Base-by-base conservation (phyloP, 2,797 vertebrate species). In the Enteromius fasciolatus region DNA sequence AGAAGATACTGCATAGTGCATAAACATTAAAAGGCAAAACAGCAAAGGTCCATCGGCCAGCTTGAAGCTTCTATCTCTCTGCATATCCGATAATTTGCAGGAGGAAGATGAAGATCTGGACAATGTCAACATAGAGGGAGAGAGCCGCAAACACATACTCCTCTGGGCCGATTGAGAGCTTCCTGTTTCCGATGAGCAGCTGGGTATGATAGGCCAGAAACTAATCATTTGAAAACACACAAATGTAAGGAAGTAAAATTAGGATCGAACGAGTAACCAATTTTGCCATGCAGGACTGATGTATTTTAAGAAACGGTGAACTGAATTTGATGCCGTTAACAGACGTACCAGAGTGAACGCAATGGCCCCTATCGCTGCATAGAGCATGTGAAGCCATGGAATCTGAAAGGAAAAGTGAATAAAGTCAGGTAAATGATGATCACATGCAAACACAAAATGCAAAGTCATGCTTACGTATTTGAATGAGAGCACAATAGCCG, bases 181-280 rank as follows among this genome's bases (percentile, higher is more conserved):
- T 97, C 90, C 97, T 93, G 93, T 99, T 99, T 6, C 98, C 98
- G 66, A 99, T 94, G 81, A 99, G 94, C 74, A 99, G 91, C 89
- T 99, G 98, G 0, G 98, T 99, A 91, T 99, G 97, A 11, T 97
- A 98, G 0, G 97, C 98, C 76, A 99, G 93, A 89, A 99, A 99
- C 98, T 99, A 87, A 2, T 78, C 70, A 54, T 46, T 33, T 31
- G 20, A 66, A 80, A 41, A n/a, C n/a, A 85, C 12, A 78, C 25
- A 81, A 18, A 81, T 1, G 1, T 15, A 76, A 76, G 31, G 5
- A n/a, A 46, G 9, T 10, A 1, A 57, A 46, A 54, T 48, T 70
- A 41, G n/a, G 44, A 73, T 52, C 31, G 28, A 39, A 54, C 2
- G 33, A 61, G 5, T 25, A 3, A 72, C 63, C 7, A n/a, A 11